phyloP scores from a whole-genome alignment of 2,797 vertebrate species.

The Poliocrania exsul region DNA sequence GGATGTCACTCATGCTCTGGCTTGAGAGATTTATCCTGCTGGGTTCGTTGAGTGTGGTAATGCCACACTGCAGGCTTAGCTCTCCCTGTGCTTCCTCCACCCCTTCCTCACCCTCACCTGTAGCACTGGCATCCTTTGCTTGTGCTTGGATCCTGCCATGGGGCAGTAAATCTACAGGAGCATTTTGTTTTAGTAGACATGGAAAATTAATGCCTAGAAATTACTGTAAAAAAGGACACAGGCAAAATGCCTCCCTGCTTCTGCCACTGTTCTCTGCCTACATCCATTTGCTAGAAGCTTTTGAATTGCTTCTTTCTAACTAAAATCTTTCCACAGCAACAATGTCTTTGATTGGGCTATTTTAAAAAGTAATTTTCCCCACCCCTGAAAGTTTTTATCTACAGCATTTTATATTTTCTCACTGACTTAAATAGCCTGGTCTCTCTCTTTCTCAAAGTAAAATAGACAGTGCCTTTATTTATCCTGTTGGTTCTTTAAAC shows the following conservation, averaged over 20 bases:
- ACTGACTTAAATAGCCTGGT: constrained; percentile 36
- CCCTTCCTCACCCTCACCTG: background rate
- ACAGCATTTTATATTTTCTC: background rate
- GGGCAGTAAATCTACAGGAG: background rate
- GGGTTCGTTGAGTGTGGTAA: background rate
- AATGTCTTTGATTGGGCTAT: constrained; percentile 34
- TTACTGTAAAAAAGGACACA: background rate
- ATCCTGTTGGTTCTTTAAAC: constrained; percentile 69
- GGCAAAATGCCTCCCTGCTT: background rate
- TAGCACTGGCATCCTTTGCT: background rate
- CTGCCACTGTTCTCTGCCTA: constrained; percentile 2
- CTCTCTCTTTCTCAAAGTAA: constrained; percentile 33
- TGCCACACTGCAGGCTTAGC: background rate
- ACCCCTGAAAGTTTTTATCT: constrained; percentile 67
- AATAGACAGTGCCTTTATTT: constrained; percentile 41
- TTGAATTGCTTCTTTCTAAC: background rate
- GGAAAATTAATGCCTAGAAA: constrained; percentile 40
- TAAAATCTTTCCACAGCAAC: background rate
- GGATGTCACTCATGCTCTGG: background rate
- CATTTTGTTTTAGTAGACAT: constrained; percentile 9
- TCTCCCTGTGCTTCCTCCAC: background rate
- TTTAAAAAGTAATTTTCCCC: constrained; percentile 36
- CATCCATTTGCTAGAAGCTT: constrained; percentile 21
- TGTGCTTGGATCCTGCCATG: fast-evolving
- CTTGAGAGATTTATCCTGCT: background rate